Conservation (phyloP, 2,888 invertebrate genomes). For the Teinopalpus imperialis region DNA sequence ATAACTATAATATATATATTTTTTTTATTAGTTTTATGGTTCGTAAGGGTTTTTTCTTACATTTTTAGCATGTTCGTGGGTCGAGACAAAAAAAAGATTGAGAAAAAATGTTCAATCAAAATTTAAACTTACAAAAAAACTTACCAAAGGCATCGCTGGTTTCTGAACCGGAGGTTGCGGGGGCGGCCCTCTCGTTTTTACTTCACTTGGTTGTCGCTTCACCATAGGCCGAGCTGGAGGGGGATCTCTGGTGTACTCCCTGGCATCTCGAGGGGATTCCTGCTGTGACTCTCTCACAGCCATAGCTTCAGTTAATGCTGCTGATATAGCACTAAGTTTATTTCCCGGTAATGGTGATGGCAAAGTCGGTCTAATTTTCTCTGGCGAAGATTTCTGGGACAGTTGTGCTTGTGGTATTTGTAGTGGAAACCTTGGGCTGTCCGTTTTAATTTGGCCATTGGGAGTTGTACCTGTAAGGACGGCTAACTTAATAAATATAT, state of each 20-base stretch:
- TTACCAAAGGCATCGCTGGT: slow-evolving; percentile 84
- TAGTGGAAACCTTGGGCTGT: slow-evolving; percentile 61
- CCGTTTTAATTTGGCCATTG: slow-evolving; percentile 64
- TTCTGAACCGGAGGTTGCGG: slow-evolving; percentile 90
- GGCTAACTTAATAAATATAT: no score
- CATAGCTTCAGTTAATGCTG: slow-evolving; percentile 61
- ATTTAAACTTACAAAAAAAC: no score
- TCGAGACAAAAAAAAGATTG: no score
- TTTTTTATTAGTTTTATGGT: no score
- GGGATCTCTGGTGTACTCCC: slow-evolving; percentile 46
- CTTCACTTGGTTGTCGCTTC: slow-evolving; percentile 67
- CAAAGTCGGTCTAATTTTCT: slow-evolving; percentile 48
- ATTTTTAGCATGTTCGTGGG: no score
- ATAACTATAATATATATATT: no score
- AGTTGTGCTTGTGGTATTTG: slow-evolving; percentile 45
- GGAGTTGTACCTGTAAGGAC: slow-evolving; percentile 58
- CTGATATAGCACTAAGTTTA: slow-evolving; percentile 61
- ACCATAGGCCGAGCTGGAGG: slow-evolving; percentile 50
- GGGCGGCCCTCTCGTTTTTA: slow-evolving; percentile 86
- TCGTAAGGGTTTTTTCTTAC: no score
- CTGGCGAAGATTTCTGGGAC: slow-evolving; percentile 57
- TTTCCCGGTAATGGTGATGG: slow-evolving; percentile 40
- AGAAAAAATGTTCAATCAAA: no score
- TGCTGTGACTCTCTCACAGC: slow-evolving; percentile 41
- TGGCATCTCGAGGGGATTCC: slow-evolving; percentile 34